Conservation (phyloP, 2,113 vertebrate genomes). For the Astur gentilis region DNA sequence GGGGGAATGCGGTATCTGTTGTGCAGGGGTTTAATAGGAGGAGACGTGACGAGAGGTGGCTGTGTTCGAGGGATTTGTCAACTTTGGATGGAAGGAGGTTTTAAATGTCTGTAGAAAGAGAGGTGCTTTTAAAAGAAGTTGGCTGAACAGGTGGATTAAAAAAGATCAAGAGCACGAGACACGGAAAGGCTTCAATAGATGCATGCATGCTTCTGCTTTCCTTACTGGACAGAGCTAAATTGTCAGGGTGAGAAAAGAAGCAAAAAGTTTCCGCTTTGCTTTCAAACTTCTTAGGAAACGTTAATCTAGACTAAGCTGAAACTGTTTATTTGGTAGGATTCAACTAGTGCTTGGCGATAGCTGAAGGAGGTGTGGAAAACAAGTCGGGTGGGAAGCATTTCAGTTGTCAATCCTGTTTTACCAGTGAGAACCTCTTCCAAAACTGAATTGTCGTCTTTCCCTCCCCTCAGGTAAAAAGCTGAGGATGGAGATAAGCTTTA, state of each 20-base stretch:
- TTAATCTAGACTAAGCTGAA: neutral
- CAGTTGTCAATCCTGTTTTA: neutral
- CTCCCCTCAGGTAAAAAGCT: neutral
- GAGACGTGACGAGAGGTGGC: neutral
- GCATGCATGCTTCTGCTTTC: neutral
- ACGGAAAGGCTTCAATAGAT: neutral
- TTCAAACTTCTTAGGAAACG: neutral
- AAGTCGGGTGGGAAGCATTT: neutral
- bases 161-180: neutral
- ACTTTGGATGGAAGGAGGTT: neutral
- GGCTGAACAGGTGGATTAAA: neutral
- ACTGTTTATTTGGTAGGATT: neutral
- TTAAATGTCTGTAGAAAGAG: neutral
- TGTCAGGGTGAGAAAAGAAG: neutral
- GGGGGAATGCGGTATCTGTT: neutral
- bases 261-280: neutral
- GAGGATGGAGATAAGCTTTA: neutral
- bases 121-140: neutral
- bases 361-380: neutral
- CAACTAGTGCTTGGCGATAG: neutral
- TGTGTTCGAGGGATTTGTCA: neutral
- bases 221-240: neutral
- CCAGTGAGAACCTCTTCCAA: neutral
- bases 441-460: neutral
- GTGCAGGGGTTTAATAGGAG: neutral